Evolutionary conservation across 2,797 vertebrate genomes (phyloP).

Genomic region (Hephaestus fuliginosus): DNA sequence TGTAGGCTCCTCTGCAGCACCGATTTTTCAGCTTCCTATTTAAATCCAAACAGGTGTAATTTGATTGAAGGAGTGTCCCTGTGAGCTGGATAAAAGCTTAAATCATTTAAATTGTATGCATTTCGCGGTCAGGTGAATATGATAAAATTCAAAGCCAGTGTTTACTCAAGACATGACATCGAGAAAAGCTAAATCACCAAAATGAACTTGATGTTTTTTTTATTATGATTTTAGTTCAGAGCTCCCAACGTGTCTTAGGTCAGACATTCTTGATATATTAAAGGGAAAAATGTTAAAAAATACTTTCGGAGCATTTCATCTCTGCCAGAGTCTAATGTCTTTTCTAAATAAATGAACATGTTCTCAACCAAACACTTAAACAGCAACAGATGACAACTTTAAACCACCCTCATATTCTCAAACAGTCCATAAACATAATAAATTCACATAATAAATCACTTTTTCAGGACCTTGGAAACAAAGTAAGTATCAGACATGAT

Average conservation of each 20-base stretch:
- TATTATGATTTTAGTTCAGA: too few relatives aligned
- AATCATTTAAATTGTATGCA: not conserved
- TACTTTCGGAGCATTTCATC: not conserved
- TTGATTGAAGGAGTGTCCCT: too few relatives aligned
- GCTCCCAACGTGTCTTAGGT: too few relatives aligned
- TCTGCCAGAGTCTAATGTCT: not conserved
- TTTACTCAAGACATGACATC: not conserved
- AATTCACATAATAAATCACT: too few relatives aligned
- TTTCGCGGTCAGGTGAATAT: not conserved
- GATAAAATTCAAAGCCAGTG: not conserved
- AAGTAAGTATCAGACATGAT: too few relatives aligned
- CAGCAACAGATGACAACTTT: not conserved
- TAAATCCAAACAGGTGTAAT: not conserved
- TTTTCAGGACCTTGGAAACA: too few relatives aligned
- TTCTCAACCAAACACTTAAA: not conserved
- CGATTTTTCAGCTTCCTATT: too few relatives aligned
- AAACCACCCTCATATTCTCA: not conserved
- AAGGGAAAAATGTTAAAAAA: not conserved
- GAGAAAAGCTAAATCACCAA: not conserved
- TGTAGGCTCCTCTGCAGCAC: not conserved
- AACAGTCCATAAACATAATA: not conserved
- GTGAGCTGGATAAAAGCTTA: not conserved
- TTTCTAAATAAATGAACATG: not conserved
- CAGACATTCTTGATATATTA: not conserved
- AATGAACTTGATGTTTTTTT: too few relatives aligned